Percentiles rank a stretch among this genome's conserved stretches.
phyloP scores from a whole-genome alignment of 2,888 invertebrate genomes.

The Fragum sueziense region DNA sequence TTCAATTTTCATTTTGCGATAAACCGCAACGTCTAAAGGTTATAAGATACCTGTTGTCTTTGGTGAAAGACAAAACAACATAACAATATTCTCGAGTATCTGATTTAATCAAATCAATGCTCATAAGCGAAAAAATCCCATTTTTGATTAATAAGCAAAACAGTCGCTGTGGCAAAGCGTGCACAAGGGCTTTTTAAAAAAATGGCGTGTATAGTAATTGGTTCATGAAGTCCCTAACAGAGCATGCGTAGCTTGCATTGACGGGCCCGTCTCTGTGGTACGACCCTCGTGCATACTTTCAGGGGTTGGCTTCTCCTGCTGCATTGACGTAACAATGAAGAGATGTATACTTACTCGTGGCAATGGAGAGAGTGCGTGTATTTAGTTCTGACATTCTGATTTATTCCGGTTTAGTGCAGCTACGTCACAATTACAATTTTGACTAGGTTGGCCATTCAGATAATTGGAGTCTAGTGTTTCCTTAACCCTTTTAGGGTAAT shows the following conservation, averaged over 20 bases:
- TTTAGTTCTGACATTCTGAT: background rate
- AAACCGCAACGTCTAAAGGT: conserved; percentile 44
- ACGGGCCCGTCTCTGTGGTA: background rate
- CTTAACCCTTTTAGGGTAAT: no score
- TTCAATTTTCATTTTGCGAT: conserved; percentile 46
- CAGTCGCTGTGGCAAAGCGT: conserved; percentile 23
- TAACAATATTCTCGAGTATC: conserved; percentile 47
- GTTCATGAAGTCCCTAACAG: background rate
- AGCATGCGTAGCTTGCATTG: background rate
- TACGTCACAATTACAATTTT: background rate
- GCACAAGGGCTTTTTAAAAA: conserved; percentile 2
- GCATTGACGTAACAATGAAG: background rate
- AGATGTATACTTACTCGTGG: background rate
- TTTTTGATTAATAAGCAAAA: conserved; percentile 36
- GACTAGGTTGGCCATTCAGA: background rate
- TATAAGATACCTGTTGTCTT: conserved; percentile 31
- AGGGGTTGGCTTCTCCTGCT: background rate
- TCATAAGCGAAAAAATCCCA: conserved; percentile 42
- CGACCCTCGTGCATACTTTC: background rate
- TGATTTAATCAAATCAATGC: conserved; percentile 12
- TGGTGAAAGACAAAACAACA: conserved; percentile 38
- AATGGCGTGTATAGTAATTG: background rate
- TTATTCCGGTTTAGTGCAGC: background rate
- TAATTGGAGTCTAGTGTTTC: background rate
- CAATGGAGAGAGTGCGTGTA: background rate